Conservation (phyloP, 2,888 invertebrate species). For the Melieria omissa region DNA sequence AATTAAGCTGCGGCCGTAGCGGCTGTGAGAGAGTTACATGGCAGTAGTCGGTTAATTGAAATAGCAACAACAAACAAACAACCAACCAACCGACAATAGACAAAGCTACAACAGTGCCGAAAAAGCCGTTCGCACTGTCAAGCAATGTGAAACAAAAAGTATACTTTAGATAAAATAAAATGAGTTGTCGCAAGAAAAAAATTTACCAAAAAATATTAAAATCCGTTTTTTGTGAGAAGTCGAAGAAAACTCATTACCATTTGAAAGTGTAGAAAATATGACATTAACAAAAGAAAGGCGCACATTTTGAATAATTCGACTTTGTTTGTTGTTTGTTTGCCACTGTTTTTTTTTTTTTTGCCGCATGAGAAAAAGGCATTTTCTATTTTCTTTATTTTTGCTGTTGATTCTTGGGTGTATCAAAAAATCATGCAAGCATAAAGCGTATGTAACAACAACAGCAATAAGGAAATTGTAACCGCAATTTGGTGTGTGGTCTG, state of each 20-base stretch:
- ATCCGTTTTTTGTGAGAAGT: not conserved
- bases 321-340: no score
- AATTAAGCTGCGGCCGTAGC: not conserved
- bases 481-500: no score
- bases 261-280: not conserved
- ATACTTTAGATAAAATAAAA: no score
- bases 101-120: not conserved
- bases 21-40: not conserved
- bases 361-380: not conserved
- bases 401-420: conserved; percentile 2
- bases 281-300: not conserved
- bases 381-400: not conserved
- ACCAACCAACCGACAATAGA: no score
- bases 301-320: conserved; percentile 1
- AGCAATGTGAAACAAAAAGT: not conserved
- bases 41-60: conserved; percentile 8
- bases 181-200: no score
- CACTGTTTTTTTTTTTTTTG: no score
- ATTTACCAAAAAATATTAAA: not conserved
- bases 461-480: not conserved
- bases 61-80: not conserved
- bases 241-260: conserved; percentile 12
- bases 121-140: not conserved
- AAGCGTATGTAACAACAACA: not conserved
- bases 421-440: conserved; percentile 22